Evolutionary conservation across 2,797 vertebrate species (phyloP), one percentile per base, ranked within the genome.

Genomic region (Notolabrus celidotus): DNA sequence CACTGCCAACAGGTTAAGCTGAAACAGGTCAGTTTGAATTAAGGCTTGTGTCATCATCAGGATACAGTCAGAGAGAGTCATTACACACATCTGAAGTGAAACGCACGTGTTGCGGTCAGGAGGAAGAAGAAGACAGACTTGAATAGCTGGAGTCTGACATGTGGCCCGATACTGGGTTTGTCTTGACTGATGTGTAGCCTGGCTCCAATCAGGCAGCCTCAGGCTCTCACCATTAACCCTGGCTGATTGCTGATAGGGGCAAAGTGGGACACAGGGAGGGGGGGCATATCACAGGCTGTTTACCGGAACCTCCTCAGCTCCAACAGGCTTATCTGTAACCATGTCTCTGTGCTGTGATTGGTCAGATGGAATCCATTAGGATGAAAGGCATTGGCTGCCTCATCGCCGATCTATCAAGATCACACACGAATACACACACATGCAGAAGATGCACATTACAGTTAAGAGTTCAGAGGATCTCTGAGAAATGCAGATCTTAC

Each of bases 341-440:
- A 74, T 70, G 87, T 91, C 84, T 89, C 82, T 76, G 64, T 42
- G n/a, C 79, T 78, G 80, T 90, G 91, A 92, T 92, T 92, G 91
- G 87, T 91, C 92, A 92, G 89, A 89, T 92, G 92, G 92, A 89
- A 89, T 81, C 85, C 77, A 91, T 93, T 94, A 92, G 78, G 89
- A 93, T 93, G 84, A 93, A 93, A 93, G 86, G 80, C 77, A 88
- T 61, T 83, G 83, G 84, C 90, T 85, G 82, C 83, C 87, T 87
- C 88, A 85, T 91, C 84, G 79, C 64, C 82, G 66, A 86, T 86
- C 78, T 70, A 84, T 92, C 84, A 90, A 68, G 83, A 83, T 89
- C 87, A 69, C 74, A 81, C 73, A 79, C 71, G 71, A 57, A 75
- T 29, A 38, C 70, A 66, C 10, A 38, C 70, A 66, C 10, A 36